Percentiles rank a stretch among this genome's conserved stretches.
Conservation (phyloP, 2,113 vertebrate genomes). For the Erythrocebus patas region DNA sequence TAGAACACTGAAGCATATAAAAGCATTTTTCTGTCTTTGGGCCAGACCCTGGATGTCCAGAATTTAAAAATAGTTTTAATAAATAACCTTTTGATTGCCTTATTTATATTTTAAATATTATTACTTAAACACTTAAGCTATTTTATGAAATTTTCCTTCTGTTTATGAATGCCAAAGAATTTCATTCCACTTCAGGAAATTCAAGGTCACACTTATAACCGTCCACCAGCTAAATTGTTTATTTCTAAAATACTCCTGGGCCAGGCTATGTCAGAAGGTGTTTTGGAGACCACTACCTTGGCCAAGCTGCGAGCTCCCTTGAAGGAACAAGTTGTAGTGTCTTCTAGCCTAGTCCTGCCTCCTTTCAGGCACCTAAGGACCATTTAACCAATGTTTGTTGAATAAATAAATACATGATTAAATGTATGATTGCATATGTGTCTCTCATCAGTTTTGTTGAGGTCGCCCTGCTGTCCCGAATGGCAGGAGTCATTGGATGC, state of each 20-base stretch:
- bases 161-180: conserved; percentile 37
- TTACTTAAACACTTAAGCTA: neutral
- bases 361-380: neutral
- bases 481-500: no score
- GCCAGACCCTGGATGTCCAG: neutral
- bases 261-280: neutral
- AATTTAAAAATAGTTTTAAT: conserved; percentile 33
- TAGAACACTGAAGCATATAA: neutral
- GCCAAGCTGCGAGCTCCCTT: neutral
- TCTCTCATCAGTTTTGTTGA: neutral
- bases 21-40: neutral
- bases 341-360: rapidly evolving
- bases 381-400: neutral
- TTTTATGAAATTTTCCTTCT: conserved; percentile 42
- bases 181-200: conserved; percentile 37
- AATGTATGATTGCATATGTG: neutral
- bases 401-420: neutral
- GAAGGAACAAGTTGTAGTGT: no score
- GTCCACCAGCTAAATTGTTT: neutral
- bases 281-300: neutral
- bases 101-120: conserved; percentile 60
- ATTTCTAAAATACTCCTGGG: neutral
- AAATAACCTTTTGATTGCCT: conserved; percentile 41
- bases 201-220: neutral
- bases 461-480: rapidly evolving